Conservation (phyloP, 1,140 invertebrate species). For the Eumaeus atala region DNA sequence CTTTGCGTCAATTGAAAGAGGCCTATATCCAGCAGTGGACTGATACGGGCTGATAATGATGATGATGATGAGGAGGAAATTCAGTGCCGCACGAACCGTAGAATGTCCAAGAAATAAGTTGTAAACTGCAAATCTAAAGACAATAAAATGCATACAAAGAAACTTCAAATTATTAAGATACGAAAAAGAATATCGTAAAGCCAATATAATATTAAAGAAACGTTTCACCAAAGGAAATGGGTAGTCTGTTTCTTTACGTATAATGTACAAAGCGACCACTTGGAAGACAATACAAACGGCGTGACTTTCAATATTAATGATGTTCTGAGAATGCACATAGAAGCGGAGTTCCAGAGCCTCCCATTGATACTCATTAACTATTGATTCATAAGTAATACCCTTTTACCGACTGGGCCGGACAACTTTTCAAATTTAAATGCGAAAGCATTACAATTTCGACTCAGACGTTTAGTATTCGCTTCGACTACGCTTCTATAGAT, state of each 20-base stretch:
- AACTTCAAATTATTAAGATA: slow-evolving; percentile 17
- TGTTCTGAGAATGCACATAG: slow-evolving; percentile 62
- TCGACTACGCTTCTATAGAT: slow-evolving; percentile 20
- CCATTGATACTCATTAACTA: slow-evolving; percentile 72
- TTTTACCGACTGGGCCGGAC: slow-evolving; percentile 47
- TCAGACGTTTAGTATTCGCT: slow-evolving; percentile 26
- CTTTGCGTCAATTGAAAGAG: no score
- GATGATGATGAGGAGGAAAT: no score
- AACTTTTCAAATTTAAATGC: slow-evolving; percentile 68
- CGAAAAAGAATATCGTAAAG: slow-evolving; percentile 30
- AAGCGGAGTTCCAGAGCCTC: slow-evolving; percentile 55
- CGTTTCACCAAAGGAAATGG: slow-evolving; percentile 64
- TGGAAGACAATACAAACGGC: slow-evolving; percentile 59
- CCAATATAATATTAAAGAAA: slow-evolving; percentile 51
- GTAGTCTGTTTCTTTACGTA: slow-evolving; percentile 58
- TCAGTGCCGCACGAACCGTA: no score
- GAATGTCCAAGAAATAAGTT: not conserved
- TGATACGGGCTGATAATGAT: no score
- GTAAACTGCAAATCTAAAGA: not conserved
- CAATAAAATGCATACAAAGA: slow-evolving; percentile 9
- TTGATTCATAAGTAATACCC: slow-evolving; percentile 73
- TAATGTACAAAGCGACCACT: slow-evolving; percentile 63
- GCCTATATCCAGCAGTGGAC: no score
- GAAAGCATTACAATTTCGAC: slow-evolving; percentile 49
- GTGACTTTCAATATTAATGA: slow-evolving; percentile 71